Conservation (phyloP, 2,797 vertebrate species). For the Miichthys miiuy region DNA sequence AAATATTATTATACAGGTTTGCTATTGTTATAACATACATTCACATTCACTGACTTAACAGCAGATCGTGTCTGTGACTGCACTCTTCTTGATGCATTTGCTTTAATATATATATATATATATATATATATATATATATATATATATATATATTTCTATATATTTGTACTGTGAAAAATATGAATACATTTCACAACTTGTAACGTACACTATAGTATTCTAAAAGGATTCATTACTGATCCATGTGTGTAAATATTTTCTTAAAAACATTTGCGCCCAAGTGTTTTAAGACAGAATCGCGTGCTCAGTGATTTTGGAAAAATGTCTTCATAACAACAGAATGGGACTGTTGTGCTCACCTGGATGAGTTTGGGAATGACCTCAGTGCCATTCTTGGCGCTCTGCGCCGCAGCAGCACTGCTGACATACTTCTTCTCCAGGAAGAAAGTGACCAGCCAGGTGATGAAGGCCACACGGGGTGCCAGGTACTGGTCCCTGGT, state of each 20-base stretch:
- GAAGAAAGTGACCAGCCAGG: conserved; percentile 99
- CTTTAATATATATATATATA: too few species aligned
- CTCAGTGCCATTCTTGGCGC: conserved; percentile 94
- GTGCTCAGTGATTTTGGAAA: not conserved
- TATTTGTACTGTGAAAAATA: not conserved
- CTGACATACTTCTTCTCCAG: conserved; percentile 97
- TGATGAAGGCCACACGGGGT: conserved; percentile 97
- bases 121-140: too few species aligned
- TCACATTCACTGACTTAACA: not conserved
- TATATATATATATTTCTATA: too few species aligned
- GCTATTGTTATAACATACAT: not conserved
- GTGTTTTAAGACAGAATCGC: conserved; percentile 1
- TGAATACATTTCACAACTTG: not conserved
- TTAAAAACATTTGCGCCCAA: not conserved
- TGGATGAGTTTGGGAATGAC: conserved; percentile 96
- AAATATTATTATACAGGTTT: not conserved
- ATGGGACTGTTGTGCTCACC: conserved; percentile 74
- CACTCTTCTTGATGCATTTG: not conserved
- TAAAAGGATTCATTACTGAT: not conserved
- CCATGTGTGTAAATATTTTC: not conserved
- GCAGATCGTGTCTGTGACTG: not conserved
- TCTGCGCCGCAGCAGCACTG: conserved; percentile 85
- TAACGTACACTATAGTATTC: not conserved
- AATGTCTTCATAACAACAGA: not conserved
- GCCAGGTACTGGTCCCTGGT: conserved; percentile 96